Conservation (phyloP, 2,113 vertebrate genomes). For the Spea multiplicata region DNA sequence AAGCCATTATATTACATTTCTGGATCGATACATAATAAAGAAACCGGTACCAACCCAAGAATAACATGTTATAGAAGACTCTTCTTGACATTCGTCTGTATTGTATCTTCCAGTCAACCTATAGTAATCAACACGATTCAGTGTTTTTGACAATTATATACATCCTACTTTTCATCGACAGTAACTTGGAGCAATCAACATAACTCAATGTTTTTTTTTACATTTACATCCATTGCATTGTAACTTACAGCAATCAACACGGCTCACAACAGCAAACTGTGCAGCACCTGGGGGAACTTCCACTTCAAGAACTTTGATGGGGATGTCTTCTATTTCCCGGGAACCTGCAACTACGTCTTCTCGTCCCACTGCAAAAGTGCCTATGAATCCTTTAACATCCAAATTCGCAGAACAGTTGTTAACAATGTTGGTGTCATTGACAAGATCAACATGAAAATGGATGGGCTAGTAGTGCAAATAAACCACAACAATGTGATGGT, state of each 20-base stretch:
- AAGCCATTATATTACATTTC: too few species aligned
- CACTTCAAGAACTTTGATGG: slow-evolving; percentile 48
- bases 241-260: slow-evolving; percentile 71
- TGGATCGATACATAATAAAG: too few species aligned
- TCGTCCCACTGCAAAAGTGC: slow-evolving; percentile 38
- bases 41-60: too few species aligned
- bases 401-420: slow-evolving; percentile 23
- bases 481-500: slow-evolving; percentile 54
- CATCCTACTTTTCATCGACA: too few species aligned
- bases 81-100: too few species aligned
- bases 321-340: slow-evolving; percentile 39
- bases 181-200: slow-evolving; percentile 63
- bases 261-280: slow-evolving; percentile 69
- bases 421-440: slow-evolving; percentile 2
- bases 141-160: too few species aligned
- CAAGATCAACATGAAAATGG: slow-evolving; percentile 38
- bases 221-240: slow-evolving; percentile 79
- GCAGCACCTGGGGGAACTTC: slow-evolving; percentile 48
- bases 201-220: slow-evolving; percentile 80
- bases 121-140: too few species aligned
- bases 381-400: slow-evolving; percentile 48
- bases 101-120: too few species aligned
- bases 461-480: slow-evolving; percentile 40
- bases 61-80: too few species aligned
- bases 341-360: slow-evolving; percentile 45